Evolutionary conservation across 2,113 vertebrate genomes (phyloP).

Genomic region (Brachirus orientalis): DNA sequence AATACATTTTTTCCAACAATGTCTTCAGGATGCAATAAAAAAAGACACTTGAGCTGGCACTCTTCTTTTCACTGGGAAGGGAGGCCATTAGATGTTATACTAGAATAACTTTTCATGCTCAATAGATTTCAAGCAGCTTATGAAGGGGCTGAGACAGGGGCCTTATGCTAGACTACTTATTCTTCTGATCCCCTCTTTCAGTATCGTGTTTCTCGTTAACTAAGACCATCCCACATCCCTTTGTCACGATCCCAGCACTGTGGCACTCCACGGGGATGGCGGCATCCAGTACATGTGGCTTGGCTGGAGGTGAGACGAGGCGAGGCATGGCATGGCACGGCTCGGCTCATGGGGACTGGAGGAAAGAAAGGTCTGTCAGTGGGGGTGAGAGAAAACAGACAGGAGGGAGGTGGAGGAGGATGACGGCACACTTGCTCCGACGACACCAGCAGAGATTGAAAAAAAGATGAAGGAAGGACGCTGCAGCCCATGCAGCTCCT

Average conservation of each 20-base stretch:
- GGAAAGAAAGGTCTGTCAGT: slow-evolving; percentile 27
- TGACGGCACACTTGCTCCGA: slow-evolving; percentile 25
- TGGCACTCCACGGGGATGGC: slow-evolving; percentile 31
- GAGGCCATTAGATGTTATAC: slow-evolving; percentile 82
- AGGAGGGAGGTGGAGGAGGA: slow-evolving; percentile 9
- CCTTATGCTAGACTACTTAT: slow-evolving; percentile 75
- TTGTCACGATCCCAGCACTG: slow-evolving; percentile 41
- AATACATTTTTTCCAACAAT: slow-evolving; percentile 71
- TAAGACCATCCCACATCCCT: slow-evolving; percentile 54
- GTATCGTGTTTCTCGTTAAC: slow-evolving; percentile 73
- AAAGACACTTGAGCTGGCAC: slow-evolving; percentile 70
- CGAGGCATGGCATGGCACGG: slow-evolving; percentile 23
- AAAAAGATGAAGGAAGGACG: neutral
- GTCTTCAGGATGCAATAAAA: slow-evolving; percentile 79
- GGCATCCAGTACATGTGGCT: slow-evolving; percentile 40
- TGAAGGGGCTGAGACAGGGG: slow-evolving; percentile 57
- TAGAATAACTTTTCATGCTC: slow-evolving; percentile 84
- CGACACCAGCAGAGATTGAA: slow-evolving; percentile 25
- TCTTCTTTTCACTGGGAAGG: slow-evolving; percentile 74
- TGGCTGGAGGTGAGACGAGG: slow-evolving; percentile 14
- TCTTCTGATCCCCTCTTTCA: slow-evolving; percentile 64
- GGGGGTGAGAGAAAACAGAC: slow-evolving; percentile 21
- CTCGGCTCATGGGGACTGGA: slow-evolving; percentile 28
- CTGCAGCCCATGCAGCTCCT: slow-evolving; percentile 28
- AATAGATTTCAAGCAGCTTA: slow-evolving; percentile 82